A percentile compares a stretch with the other conserved stretches of the same genome.
Conservation (phyloP, 2,797 vertebrate species). For the Uromys caudimaculatus region DNA sequence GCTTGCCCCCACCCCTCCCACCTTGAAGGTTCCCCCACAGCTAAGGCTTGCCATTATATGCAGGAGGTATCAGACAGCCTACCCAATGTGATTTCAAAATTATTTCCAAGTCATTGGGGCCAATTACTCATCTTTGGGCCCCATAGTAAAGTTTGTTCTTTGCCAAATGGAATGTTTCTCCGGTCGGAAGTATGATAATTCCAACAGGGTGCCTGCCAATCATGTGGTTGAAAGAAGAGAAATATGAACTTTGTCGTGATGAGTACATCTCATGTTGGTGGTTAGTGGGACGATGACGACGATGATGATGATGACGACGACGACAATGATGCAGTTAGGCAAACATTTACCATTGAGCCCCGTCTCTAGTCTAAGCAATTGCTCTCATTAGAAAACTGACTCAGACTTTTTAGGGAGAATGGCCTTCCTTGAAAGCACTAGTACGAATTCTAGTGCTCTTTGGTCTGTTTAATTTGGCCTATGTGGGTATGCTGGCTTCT, state of each 20-base stretch:
- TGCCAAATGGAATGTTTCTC: slow-evolving; percentile 55
- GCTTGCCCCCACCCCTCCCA: not conserved
- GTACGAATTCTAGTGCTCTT: not conserved
- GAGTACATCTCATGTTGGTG: not conserved
- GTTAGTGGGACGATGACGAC: not conserved
- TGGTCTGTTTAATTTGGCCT: slow-evolving; percentile 34
- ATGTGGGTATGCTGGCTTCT: not conserved
- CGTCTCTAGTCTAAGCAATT: not conserved
- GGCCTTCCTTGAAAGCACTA: not conserved
- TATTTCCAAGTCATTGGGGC: slow-evolving; percentile 73
- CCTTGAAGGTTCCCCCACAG: not conserved
- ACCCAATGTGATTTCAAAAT: slow-evolving; percentile 59
- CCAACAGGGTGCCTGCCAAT: not conserved
- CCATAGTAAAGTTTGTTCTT: slow-evolving; percentile 65
- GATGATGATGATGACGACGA: too few relatives aligned
- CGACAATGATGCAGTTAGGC: not conserved
- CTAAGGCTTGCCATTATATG: not conserved
- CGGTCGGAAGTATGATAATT: slow-evolving; percentile 53
- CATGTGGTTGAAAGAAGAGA: not conserved
- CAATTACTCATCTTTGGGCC: slow-evolving; percentile 72
- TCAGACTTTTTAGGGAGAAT: not conserved
- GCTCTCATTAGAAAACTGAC: not conserved
- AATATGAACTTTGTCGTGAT: slow-evolving; percentile 14
- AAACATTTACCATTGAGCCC: not conserved
- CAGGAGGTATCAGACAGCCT: slow-evolving; percentile 54